Evolutionary conservation across 2,797 vertebrate genomes (phyloP), one percentile per base, ranked within the genome.

Genomic region (Esox lucius): DNA sequence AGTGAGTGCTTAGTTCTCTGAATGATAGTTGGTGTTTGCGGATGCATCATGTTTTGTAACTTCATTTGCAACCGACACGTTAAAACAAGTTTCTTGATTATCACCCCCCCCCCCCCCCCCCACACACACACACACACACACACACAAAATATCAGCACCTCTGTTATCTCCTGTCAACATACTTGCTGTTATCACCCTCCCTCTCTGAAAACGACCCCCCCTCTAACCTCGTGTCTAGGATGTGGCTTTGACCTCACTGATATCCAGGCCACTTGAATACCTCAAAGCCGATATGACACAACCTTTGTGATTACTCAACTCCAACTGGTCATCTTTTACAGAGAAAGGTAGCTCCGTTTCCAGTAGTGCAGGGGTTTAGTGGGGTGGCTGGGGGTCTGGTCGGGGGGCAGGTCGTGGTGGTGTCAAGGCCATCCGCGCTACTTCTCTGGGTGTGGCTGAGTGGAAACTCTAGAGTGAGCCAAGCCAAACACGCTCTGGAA

Each of bases 241-340:
- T 98, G 89, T 97, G 98, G 83, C 97, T 94, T 84, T 97, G 95
- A 95, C 87, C 96, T 96, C 86, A 16, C 11, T 5, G 5, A 17
- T 33, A 16, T 33, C 65, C 9, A 67, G 65, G 19, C 28, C 31
- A n/a, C 65, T 33, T 26, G 4, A 53, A 53, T n/a, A 19, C 6
- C 19, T 53, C 15, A 7, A 15, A 56, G 19, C 51, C 2, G 17
- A 56, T 56, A 56, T 39, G 35, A 8, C 35, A 39, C 35, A 56
- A 56, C 26, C 11, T 35, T 16, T 66, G 64, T 31, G 31, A 71
- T 59, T 3, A 16, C 4, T 42, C 26, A 66, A 77, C 71, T 68
- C 70, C 28, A 33, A 66, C 64, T 28, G 28, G 53, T 78, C 31
- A 19, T 39, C 49, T 13, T 65, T 74, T 56, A 80, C 66, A 61